phyloP scores from a whole-genome alignment of 2,888 invertebrate species.

The Heliconius ismenius region DNA sequence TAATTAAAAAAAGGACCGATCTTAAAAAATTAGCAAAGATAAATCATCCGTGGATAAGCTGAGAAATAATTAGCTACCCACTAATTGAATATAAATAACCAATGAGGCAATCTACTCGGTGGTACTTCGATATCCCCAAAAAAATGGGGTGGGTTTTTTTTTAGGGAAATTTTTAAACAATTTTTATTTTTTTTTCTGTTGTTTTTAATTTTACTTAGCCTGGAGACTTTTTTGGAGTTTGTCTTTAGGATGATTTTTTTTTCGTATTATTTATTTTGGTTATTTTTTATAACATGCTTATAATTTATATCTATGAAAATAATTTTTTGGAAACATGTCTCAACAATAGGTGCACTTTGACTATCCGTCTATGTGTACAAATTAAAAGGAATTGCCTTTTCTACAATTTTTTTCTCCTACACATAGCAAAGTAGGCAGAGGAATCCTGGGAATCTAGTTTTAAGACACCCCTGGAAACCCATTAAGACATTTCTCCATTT shows the following conservation, averaged over 20 bases:
- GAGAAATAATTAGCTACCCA: slow-evolving; percentile 72
- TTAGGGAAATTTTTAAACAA: not conserved
- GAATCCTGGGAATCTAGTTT: too few relatives aligned
- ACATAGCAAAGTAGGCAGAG: too few relatives aligned
- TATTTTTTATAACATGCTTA: not conserved
- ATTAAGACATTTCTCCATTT: too few relatives aligned
- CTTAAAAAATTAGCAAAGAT: slow-evolving; percentile 57
- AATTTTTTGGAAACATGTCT: too few relatives aligned
- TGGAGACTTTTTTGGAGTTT: not conserved
- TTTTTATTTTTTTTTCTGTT: not conserved
- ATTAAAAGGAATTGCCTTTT: too few relatives aligned
- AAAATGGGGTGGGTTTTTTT: slow-evolving; percentile 10
- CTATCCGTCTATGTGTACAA: too few relatives aligned
- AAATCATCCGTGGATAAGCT: slow-evolving; percentile 77
- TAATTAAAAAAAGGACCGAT: slow-evolving; percentile 45
- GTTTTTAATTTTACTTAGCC: not conserved
- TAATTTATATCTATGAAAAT: too few relatives aligned
- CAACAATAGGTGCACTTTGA: too few relatives aligned
- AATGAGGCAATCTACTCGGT: slow-evolving; percentile 66
- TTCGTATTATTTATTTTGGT: not conserved
- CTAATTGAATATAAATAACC: slow-evolving; percentile 81
- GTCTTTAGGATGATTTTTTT: not conserved
- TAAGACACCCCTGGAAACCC: too few relatives aligned
- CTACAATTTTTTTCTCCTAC: too few relatives aligned
- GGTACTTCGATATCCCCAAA: slow-evolving; percentile 51